Percentiles rank a stretch among this genome's conserved stretches.
Conservation (phyloP, 2,888 invertebrate genomes). For the Sipunculus nudus region DNA sequence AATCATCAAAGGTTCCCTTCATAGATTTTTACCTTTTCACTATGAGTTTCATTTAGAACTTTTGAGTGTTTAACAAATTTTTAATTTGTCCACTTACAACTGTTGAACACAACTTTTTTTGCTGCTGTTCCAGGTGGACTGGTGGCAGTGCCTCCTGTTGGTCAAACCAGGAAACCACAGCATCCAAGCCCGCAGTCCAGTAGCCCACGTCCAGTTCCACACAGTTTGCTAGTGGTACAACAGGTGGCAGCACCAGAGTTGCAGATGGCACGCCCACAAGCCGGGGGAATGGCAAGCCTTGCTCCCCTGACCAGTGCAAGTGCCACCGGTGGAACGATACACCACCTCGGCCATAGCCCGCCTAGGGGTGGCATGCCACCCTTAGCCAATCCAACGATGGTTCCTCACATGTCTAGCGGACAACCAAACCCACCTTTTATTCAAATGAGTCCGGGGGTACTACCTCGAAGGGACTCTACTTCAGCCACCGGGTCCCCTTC, state of each 20-base stretch:
- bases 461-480: too few species aligned
- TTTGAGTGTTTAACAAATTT: too few species aligned
- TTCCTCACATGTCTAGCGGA: constrained; percentile 30
- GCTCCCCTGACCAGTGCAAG: constrained; percentile 17
- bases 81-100: background rate
- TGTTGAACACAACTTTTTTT: background rate
- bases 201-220: too few species aligned
- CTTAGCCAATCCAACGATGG: constrained; percentile 47
- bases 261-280: background rate
- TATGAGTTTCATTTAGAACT: too few species aligned
- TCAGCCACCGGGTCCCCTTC: too few species aligned
- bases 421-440: too few species aligned
- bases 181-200: background rate
- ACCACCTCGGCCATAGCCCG: constrained; percentile 54
- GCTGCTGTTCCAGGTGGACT: constrained; percentile 18
- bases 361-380: constrained; percentile 43
- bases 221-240: too few species aligned
- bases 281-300: background rate
- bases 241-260: constrained; percentile 10
- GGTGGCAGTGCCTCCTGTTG: constrained; percentile 24
- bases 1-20: too few species aligned
- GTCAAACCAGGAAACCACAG: background rate
- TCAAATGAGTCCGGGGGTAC: too few species aligned
- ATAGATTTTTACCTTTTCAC: too few species aligned
- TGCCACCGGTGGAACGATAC: constrained; percentile 51